Conservation (phyloP, 2,797 vertebrate genomes). For the Salmo trutta region DNA sequence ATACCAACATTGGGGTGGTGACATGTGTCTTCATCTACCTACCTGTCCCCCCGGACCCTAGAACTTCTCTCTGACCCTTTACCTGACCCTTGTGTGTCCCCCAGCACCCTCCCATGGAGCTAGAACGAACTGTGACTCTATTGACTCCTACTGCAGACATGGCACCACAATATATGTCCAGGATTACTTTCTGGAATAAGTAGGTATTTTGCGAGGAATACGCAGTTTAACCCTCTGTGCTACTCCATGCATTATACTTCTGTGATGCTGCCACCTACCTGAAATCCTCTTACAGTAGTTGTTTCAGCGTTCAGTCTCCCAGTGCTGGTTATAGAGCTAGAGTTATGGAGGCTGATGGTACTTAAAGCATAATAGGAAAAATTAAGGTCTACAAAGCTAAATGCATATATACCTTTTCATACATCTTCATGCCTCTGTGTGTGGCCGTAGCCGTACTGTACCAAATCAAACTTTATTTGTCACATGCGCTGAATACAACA, state of each 20-base stretch:
- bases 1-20: background rate
- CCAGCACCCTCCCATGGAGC: background rate
- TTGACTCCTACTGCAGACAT: background rate
- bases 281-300: background rate
- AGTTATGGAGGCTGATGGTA: background rate
- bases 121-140: background rate
- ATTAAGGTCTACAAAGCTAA: background rate
- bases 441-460: no score
- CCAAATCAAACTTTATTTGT: background rate
- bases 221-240: background rate
- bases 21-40: background rate
- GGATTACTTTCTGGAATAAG: background rate
- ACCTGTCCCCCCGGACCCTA: background rate
- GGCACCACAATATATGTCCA: background rate
- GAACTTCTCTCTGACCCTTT: no score
- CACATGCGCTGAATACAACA: no score
- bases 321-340: background rate
- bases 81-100: constrained; percentile 60
- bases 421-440: no score
- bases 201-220: no score
- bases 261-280: background rate
- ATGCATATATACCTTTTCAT: background rate
- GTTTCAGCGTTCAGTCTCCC: background rate
- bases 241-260: background rate
- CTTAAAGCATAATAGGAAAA: background rate